These are phyloP conservation scores for Camelus dromedarius DNA, from an alignment of 2,113 vertebrate species.

Conservation along the genomic window DNA sequence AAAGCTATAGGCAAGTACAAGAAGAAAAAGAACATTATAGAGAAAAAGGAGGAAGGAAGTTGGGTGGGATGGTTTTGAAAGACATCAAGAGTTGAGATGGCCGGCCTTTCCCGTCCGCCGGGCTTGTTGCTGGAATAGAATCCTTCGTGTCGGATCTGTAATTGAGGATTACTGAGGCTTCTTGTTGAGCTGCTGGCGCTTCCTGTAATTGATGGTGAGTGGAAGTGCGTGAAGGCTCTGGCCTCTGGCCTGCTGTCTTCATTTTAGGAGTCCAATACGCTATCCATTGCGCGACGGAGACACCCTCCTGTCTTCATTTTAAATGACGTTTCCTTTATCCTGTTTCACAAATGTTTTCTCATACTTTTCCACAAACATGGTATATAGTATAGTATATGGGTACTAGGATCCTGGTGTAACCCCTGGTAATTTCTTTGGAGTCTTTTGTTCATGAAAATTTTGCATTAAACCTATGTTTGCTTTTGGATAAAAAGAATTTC, in stretches of 20 bases:
- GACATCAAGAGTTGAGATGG: neutral
- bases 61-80: neutral
- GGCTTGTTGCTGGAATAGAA: neutral
- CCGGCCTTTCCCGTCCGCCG: neutral
- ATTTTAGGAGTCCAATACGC: neutral
- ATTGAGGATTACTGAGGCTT: no score
- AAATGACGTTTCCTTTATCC: neutral
- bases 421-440: neutral
- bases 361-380: neutral
- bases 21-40: neutral
- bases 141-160: neutral
- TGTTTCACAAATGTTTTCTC: neutral
- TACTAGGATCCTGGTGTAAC: neutral
- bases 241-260: neutral
- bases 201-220: no score
- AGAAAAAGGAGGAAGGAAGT: neutral
- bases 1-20: neutral
- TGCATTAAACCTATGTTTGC: neutral
- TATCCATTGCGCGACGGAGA: no score
- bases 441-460: conserved; percentile 13
- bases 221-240: neutral
- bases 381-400: neutral
- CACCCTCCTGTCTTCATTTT: neutral
- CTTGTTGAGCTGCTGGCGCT: no score
- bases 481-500: neutral